These are phyloP conservation scores for Craterocephalus amniculus DNA, from an alignment of 2,797 vertebrate genomes.

Conservation along the genomic window DNA sequence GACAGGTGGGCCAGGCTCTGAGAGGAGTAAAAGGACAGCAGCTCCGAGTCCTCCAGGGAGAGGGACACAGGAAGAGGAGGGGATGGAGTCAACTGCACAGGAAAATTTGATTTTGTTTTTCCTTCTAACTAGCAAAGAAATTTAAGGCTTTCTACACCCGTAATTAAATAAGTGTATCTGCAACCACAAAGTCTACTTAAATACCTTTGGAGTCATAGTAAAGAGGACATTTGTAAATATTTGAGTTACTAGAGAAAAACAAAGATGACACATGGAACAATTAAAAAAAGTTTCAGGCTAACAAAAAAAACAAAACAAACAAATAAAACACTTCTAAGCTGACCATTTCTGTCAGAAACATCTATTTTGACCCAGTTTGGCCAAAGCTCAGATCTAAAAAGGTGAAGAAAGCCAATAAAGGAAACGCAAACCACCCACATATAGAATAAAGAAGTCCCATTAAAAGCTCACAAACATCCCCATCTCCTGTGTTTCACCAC, in stretches of 20 bases:
- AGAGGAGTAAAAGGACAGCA: slow-evolving; percentile 90
- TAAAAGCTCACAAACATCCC: not conserved
- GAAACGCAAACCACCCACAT: not conserved
- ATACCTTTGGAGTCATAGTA: not conserved
- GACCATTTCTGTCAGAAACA: not conserved
- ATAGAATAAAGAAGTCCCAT: not conserved
- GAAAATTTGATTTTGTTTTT: not conserved
- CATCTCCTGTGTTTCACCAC: not conserved
- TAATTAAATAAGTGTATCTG: not conserved
- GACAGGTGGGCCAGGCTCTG: slow-evolving; percentile 90
- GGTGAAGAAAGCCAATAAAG: not conserved
- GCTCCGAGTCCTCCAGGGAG: slow-evolving; percentile 87
- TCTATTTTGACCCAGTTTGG: too few species aligned
- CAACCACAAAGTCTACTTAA: not conserved
- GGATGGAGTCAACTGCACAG: slow-evolving; percentile 73
- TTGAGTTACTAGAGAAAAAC: not conserved
- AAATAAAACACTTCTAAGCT: not conserved
- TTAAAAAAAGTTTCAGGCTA: not conserved
- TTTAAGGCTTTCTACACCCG: not conserved
- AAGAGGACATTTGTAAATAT: not conserved
- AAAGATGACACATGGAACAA: not conserved
- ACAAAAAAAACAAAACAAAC: not conserved
- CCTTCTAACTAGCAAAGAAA: not conserved
- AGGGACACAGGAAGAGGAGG: slow-evolving; percentile 80
- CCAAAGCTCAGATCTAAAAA: not conserved